These are phyloP conservation scores for Netelia melanura DNA, from an alignment of 2,888 invertebrate genomes.

Conservation along the genomic window DNA sequence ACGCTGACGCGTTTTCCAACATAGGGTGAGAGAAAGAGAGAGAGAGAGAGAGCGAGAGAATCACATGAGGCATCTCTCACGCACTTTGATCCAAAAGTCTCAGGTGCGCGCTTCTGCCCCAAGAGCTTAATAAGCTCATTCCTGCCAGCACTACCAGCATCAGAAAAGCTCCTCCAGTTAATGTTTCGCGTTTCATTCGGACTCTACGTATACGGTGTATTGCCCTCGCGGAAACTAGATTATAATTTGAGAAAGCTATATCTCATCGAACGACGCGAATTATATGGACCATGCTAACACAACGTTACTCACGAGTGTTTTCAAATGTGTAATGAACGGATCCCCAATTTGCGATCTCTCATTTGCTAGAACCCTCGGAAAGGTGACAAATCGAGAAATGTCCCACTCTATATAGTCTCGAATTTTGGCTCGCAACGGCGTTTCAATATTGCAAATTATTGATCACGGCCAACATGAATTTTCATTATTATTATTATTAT, in stretches of 20 bases:
- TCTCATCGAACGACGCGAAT: conserved; percentile 50
- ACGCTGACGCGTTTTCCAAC: conserved; percentile 19
- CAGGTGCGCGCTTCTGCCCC: conserved; percentile 72
- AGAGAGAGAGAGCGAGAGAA: background rate
- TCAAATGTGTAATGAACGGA: conserved; percentile 14
- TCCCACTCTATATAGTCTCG: conserved; percentile 49
- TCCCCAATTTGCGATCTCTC: conserved; percentile 57
- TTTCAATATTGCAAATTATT: conserved; percentile 16
- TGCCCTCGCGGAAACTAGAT: conserved; percentile 12
- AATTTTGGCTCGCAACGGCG: conserved; percentile 48
- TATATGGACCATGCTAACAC: conserved; percentile 65
- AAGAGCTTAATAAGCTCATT: conserved; percentile 75
- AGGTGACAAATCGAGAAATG: conserved; percentile 14
- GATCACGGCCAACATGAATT: conserved; percentile 3
- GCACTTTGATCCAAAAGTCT: conserved; percentile 72
- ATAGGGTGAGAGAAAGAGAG: background rate
- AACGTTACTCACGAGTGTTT: conserved; percentile 60
- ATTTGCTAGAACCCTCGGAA: conserved; percentile 21
- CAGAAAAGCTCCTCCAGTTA: conserved; percentile 20
- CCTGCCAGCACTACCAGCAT: conserved; percentile 68
- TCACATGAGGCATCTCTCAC: background rate
- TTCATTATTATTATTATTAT: background rate
- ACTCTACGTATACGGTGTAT: conserved; percentile 30
- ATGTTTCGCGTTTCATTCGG: conserved; percentile 58
- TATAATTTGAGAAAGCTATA: conserved; percentile 10